Evolutionary conservation across 2,888 invertebrate genomes (phyloP), one percentile per base, ranked within the genome.

Genomic region (Lordiphosa andalusiaca): DNA sequence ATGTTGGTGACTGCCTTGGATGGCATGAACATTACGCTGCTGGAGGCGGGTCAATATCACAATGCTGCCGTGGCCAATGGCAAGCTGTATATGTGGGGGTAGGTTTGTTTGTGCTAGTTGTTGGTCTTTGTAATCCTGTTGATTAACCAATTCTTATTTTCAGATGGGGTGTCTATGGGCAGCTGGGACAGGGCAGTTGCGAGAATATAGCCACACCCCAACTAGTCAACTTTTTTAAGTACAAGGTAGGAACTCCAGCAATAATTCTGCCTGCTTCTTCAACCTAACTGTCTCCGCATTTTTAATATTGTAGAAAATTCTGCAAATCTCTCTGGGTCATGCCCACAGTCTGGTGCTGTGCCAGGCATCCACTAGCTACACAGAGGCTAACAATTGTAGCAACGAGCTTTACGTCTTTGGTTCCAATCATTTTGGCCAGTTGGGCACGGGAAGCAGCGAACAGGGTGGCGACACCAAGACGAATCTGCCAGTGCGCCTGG

Each of bases 121-220:
- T 1, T 2, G 0, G 10, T 0, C 9, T 30, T 12, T 12, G 7
- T 5, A 9, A 41, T 40, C 7, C 2, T 10, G 5, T 13, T 51
- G 9, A 44, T 9, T 12, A 23, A 19, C 6, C 0, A 4, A 19
- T 39, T n/a, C 4, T 3, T 0, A 0, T 6, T 40, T 16, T 3
- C 23, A 92, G 93, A 21, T 98, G 98, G 98, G 97, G 96, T 21
- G 94, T 98, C 38, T 96, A 97, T 87, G 98, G 98, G 0, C 98
- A 98, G 88, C 90, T 98, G 10, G 98, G 98, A 19, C 95, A 96
- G 81, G 95, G 95, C 3, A 92, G 91, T 74, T 94, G 95, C 13
- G 94, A 95, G 76, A 94, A 96, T 85, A 90, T 90, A 61, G 90
- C 90, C 68, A 88, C 89, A 53, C 94, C 95, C 6, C 90, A 90